phyloP scores from a whole-genome alignment of 2,888 invertebrate species.

The Piscicola geometra region DNA sequence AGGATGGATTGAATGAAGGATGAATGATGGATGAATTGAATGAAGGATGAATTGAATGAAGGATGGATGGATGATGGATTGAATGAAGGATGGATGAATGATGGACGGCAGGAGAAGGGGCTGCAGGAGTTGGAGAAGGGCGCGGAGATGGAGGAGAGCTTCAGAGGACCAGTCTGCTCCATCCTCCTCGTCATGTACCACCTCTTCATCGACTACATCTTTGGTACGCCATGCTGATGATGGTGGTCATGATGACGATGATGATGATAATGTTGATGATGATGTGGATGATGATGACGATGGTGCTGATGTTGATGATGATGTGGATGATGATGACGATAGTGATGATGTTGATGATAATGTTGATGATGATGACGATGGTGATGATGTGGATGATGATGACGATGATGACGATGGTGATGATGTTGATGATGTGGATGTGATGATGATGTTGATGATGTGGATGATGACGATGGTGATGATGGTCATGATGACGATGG shows the following conservation, averaged over 20 bases:
- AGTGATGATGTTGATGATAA: background rate
- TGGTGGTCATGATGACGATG: too few relatives aligned
- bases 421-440: background rate
- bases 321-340: background rate
- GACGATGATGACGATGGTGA: background rate
- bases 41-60: slow-evolving; percentile 57
- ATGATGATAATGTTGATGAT: too few relatives aligned
- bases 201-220: slow-evolving; percentile 74
- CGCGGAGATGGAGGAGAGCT: slow-evolving; percentile 66
- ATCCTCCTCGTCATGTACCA: slow-evolving; percentile 80
- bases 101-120: slow-evolving; percentile 65
- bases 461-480: background rate
- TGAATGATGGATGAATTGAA: slow-evolving; percentile 68
- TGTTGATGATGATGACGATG: background rate
- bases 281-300: background rate
- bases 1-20: background rate
- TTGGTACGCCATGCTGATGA: slow-evolving; percentile 63
- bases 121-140: slow-evolving; percentile 71
- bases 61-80: background rate
- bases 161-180: slow-evolving; percentile 79
- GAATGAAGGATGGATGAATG: background rate
- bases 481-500: background rate
- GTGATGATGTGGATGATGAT: background rate
- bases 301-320: background rate
- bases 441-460: background rate